phyloP scores from a whole-genome alignment of 2,797 vertebrate species.

The Ispidina lecontei region DNA sequence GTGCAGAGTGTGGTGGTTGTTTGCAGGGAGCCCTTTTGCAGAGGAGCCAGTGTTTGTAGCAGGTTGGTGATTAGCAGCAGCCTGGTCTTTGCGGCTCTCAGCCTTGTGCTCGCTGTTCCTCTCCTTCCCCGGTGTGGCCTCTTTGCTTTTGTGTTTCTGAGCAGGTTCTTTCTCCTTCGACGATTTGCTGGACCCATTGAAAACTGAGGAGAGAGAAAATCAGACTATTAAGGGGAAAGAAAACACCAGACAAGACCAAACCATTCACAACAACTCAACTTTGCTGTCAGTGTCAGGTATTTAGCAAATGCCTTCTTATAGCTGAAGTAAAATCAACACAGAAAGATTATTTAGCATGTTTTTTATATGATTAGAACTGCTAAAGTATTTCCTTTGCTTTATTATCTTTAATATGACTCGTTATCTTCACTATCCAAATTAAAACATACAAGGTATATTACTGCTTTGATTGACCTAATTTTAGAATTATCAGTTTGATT shows the following conservation, averaged over 20 bases:
- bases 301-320: neutral
- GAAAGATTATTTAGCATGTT: neutral
- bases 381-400: neutral
- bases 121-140: slow-evolving; percentile 89
- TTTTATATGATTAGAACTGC: slow-evolving; percentile 1
- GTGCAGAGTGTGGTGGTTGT: slow-evolving; percentile 85
- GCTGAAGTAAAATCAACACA: neutral
- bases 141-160: slow-evolving; percentile 91
- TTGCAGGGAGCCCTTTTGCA: slow-evolving; percentile 82
- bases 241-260: neutral
- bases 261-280: neutral
- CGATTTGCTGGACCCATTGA: slow-evolving; percentile 90
- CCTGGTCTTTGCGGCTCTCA: slow-evolving; percentile 86
- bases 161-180: slow-evolving; percentile 88
- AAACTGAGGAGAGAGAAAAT: slow-evolving; percentile 80
- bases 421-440: slow-evolving; percentile 28
- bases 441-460: slow-evolving; percentile 1
- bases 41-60: slow-evolving; percentile 80
- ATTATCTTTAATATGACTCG: neutral
- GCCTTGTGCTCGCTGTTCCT: slow-evolving; percentile 85
- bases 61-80: slow-evolving; percentile 76
- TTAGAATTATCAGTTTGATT: slow-evolving; percentile 4
- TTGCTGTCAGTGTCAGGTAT: neutral
- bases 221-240: neutral
- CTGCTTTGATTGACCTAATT: slow-evolving; percentile 38